These are phyloP conservation scores for Lepilemur ruficaudatus DNA, from an alignment of 2,797 vertebrate genomes.

Conservation along the genomic window DNA sequence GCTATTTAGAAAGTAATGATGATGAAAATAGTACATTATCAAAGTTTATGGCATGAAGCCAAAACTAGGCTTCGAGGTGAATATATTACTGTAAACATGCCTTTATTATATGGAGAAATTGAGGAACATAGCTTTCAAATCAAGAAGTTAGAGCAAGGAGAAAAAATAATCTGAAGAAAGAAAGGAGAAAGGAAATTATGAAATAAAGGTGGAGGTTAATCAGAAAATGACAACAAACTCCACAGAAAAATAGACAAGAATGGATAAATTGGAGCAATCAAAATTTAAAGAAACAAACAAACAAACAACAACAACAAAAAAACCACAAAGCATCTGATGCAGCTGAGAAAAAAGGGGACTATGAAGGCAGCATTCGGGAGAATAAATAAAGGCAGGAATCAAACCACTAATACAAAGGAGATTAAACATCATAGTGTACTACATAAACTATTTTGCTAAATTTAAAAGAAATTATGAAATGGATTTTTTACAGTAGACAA, in stretches of 20 bases:
- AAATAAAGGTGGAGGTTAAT: constrained; percentile 4
- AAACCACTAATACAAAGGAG: neutral
- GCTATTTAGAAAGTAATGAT: constrained; percentile 16
- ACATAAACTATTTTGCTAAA: neutral
- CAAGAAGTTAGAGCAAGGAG: neutral
- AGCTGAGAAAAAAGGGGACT: neutral
- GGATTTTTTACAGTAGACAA: neutral
- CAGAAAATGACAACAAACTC: neutral
- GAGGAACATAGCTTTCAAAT: neutral
- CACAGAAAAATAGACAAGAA: neutral
- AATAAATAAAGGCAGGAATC: neutral
- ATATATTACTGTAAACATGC: neutral
- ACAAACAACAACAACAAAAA: neutral
- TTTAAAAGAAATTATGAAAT: constrained; percentile 26
- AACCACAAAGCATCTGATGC: neutral
- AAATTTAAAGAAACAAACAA: neutral
- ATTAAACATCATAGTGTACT: neutral
- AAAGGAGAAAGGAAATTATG: neutral
- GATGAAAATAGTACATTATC: neutral
- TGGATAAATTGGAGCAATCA: neutral
- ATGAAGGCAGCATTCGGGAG: neutral
- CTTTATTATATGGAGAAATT: neutral
- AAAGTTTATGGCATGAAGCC: neutral
- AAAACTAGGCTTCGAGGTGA: neutral
- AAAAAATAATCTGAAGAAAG: constrained; percentile 2